These are phyloP conservation scores for Plagodis dolabraria DNA, from an alignment of 2,888 invertebrate genomes.

Conservation along the genomic window DNA sequence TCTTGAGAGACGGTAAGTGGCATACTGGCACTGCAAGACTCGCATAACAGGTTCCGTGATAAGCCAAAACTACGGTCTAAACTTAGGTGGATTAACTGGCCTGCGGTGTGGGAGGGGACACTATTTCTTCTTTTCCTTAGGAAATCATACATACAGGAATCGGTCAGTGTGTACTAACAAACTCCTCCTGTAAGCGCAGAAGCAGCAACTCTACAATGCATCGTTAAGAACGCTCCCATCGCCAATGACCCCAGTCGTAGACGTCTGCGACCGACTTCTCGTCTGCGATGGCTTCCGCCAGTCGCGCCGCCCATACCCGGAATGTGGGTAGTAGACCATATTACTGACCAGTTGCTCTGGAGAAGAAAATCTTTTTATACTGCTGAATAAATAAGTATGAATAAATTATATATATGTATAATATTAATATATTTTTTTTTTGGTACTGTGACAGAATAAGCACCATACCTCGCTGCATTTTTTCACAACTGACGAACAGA, in stretches of 20 bases:
- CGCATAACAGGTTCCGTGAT: too few species aligned
- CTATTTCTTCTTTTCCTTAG: too few species aligned
- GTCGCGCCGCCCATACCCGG: slow-evolving; percentile 65
- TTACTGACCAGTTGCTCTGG: slow-evolving; percentile 67
- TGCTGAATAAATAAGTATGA: too few species aligned
- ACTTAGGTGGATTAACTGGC: too few species aligned
- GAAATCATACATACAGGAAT: too few species aligned
- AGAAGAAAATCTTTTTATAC: slow-evolving; percentile 5
- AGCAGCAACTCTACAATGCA: slow-evolving; percentile 69
- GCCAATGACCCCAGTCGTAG: slow-evolving; percentile 64
- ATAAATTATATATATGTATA: too few species aligned
- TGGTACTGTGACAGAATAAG: neutral
- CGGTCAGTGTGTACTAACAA: slow-evolving; percentile 50
- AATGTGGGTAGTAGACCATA: slow-evolving; percentile 70
- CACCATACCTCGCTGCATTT: too few species aligned
- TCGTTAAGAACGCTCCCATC: slow-evolving; percentile 62
- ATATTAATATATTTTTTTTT: too few species aligned
- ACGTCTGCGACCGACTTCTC: slow-evolving; percentile 55
- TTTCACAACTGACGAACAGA: neutral
- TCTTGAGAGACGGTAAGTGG: too few species aligned
- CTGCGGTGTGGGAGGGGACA: too few species aligned
- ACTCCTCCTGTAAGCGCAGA: slow-evolving; percentile 66
- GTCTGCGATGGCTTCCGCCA: slow-evolving; percentile 39
- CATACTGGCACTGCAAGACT: too few species aligned
- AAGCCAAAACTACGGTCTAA: too few species aligned